phyloP scores from a whole-genome alignment of 2,113 vertebrate species.

The Pteropus alecto region DNA sequence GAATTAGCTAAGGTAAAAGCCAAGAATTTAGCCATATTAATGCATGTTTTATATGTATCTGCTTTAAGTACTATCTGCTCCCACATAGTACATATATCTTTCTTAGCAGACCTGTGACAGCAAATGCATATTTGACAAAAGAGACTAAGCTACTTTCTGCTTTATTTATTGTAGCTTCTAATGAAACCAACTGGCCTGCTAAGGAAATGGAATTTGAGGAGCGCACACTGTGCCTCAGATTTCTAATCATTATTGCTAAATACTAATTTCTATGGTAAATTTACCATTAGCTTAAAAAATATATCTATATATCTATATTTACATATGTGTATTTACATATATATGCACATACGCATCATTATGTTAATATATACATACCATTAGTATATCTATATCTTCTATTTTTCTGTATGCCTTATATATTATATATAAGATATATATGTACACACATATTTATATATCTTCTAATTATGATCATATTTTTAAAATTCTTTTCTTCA shows the following conservation, averaged over 20 bases:
- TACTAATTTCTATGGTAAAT: neutral
- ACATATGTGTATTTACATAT: neutral
- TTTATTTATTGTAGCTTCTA: neutral
- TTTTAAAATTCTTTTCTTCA: neutral
- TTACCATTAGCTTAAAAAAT: neutral
- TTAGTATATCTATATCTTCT: neutral
- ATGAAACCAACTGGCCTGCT: neutral
- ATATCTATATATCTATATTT: neutral
- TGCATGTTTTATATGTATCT: neutral
- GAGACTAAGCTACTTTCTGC: neutral
- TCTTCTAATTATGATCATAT: neutral
- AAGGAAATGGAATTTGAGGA: neutral
- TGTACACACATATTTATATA: neutral
- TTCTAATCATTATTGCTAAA: neutral
- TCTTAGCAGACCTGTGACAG: neutral
- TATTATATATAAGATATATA: neutral
- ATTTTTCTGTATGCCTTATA: neutral
- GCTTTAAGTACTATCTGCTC: neutral
- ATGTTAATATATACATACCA: neutral
- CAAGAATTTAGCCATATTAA: neutral
- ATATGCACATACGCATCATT: rapidly evolving
- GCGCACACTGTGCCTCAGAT: neutral
- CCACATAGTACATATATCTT: neutral
- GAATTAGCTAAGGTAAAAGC: neutral
- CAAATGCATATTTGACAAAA: neutral